Evolutionary conservation across 92 coral and sea anemone species (phyloP).

Genomic region (Palythoa grandiflora): DNA sequence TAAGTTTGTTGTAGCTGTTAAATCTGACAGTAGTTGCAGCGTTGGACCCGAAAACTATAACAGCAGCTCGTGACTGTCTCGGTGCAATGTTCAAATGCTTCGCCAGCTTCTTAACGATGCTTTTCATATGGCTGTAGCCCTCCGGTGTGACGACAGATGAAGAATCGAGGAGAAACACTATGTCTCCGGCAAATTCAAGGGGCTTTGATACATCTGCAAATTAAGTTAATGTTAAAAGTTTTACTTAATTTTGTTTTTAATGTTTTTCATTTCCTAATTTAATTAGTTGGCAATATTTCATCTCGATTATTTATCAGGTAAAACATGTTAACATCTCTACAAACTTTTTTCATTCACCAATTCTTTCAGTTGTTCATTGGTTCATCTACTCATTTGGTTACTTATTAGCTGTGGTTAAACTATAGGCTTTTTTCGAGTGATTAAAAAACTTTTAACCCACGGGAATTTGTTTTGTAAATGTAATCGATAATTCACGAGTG

Average conservation of each 20-base stretch:
- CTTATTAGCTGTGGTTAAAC: too few species aligned
- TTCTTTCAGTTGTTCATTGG: too few species aligned
- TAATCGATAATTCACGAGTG: too few species aligned
- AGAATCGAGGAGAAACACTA: conserved; percentile 67
- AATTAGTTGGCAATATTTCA: too few species aligned
- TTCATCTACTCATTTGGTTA: too few species aligned
- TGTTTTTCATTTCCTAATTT: background rate
- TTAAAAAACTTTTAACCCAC: too few species aligned
- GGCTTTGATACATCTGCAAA: conserved; percentile 64
- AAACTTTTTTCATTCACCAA: too few species aligned
- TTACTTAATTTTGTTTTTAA: background rate
- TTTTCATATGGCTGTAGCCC: conserved; percentile 40
- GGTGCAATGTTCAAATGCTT: conserved; percentile 67
- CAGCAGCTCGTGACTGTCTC: conserved; percentile 72
- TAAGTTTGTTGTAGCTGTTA: conserved; percentile 55
- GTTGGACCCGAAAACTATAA: conserved; percentile 56
- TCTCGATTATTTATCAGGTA: too few species aligned
- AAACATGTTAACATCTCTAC: too few species aligned
- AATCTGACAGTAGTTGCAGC: conserved; percentile 54
- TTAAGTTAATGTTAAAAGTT: background rate
- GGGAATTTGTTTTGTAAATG: too few species aligned
- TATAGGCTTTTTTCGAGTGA: too few species aligned
- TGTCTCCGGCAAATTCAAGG: conserved; percentile 59
- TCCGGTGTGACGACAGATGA: conserved; percentile 65
- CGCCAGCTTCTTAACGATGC: conserved; percentile 64